Percentiles rank a stretch among this genome's conserved stretches.
Conservation (phyloP, 2,888 invertebrate genomes). For the Drosophila longiperda region DNA sequence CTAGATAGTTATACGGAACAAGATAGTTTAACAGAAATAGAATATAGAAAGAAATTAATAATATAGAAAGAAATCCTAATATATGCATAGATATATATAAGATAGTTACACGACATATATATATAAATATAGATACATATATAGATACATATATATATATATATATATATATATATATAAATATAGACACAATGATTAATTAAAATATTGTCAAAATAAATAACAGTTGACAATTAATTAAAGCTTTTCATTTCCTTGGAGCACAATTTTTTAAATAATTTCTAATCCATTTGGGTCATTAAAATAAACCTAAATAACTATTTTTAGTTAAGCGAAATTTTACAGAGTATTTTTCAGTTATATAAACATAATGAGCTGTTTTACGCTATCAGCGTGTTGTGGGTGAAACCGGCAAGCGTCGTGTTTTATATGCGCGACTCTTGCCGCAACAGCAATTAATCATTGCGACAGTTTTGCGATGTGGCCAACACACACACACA, state of each 20-base stretch:
- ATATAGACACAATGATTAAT: neutral
- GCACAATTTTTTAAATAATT: neutral
- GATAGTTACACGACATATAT: too few species aligned
- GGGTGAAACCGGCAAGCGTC: constrained; percentile 27
- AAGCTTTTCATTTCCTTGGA: neutral
- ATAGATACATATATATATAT: neutral
- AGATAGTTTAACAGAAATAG: neutral
- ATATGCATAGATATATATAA: too few species aligned
- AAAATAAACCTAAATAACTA: neutral
- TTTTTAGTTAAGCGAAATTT: neutral
- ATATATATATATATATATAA: neutral
- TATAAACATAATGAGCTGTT: constrained; percentile 2
- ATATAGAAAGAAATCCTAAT: neutral
- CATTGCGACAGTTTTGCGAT: constrained; percentile 78
- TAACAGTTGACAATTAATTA: neutral
- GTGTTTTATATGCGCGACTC: constrained; percentile 80
- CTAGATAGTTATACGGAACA: neutral
- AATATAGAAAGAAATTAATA: rapidly evolving
- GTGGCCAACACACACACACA: constrained; percentile 42
- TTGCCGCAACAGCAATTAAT: constrained; percentile 78
- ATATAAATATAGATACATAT: neutral
- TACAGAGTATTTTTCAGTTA: constrained; percentile 29
- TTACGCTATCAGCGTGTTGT: constrained; percentile 7
- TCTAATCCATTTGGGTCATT: neutral
- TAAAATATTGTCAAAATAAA: rapidly evolving